phyloP scores from a whole-genome alignment of 2,797 vertebrate species.

The Myiotriccus ornatus region DNA sequence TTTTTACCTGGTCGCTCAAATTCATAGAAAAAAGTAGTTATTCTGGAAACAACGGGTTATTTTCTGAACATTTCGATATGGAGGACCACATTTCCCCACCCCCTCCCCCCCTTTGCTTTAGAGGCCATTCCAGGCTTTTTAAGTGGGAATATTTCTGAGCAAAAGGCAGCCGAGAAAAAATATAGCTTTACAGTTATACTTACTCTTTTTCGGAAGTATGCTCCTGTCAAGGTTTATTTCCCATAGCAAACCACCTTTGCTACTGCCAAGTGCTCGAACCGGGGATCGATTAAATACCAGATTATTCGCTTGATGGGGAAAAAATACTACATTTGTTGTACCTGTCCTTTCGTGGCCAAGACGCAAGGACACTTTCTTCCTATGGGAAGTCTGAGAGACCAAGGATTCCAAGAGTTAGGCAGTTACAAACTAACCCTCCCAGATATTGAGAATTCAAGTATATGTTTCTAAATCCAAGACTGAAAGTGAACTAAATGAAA shows the following conservation, averaged over 20 bases:
- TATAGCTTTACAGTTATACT: not conserved
- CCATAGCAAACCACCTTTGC: conserved; percentile 69
- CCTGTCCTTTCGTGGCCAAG: not conserved
- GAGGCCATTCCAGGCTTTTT: not conserved
- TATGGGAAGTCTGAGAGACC: not conserved
- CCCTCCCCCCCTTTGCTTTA: not conserved
- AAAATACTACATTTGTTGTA: conserved; percentile 16
- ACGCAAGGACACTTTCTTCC: not conserved
- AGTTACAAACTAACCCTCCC: not conserved
- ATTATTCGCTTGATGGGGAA: conserved; percentile 37
- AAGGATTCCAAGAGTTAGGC: not conserved
- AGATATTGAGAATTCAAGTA: not conserved
- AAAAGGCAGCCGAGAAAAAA: not conserved
- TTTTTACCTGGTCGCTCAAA: not conserved
- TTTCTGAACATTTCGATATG: not conserved
- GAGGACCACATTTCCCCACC: not conserved
- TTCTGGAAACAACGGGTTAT: not conserved
- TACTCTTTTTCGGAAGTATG: conserved; percentile 64
- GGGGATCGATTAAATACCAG: conserved; percentile 49
- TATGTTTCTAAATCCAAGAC: not conserved
- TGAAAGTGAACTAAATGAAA: not conserved
- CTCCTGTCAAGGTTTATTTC: conserved; percentile 77
- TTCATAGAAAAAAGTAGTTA: not conserved
- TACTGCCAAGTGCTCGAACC: conserved; percentile 61
- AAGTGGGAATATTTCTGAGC: conserved; percentile 11